These are phyloP conservation scores for Dunckerocampus dactyliophorus DNA, from an alignment of 2,113 vertebrate species.

Conservation along the genomic window DNA sequence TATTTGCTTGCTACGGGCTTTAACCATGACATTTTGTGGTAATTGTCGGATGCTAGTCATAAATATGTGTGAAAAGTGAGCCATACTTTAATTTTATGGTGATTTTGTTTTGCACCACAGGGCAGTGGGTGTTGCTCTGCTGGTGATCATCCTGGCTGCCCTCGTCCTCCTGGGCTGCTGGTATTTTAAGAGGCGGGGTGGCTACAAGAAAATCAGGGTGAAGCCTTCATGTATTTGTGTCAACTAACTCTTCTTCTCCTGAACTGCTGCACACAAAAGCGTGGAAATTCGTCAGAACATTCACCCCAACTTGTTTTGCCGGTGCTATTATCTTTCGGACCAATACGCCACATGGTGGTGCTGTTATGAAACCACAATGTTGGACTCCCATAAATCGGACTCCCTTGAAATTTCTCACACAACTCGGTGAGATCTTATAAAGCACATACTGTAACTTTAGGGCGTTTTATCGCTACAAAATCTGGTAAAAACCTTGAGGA, in stretches of 20 bases:
- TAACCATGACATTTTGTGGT: background rate
- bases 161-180: conserved; percentile 86
- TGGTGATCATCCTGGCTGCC: conserved; percentile 80
- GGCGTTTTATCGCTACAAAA: no score
- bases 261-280: background rate
- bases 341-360: no score
- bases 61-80: no score
- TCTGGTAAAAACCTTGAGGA: no score
- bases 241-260: no score
- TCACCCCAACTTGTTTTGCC: no score
- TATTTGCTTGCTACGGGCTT: background rate
- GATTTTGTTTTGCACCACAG: conserved; percentile 63
- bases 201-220: conserved; percentile 85
- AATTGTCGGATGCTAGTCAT: background rate
- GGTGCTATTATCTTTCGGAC: no score
- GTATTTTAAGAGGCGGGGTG: conserved; percentile 84
- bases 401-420: no score
- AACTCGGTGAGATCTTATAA: no score
- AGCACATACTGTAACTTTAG: no score
- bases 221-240: conserved; percentile 25
- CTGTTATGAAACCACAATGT: no score
- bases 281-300: background rate
- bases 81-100: background rate
- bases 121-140: conserved; percentile 82
- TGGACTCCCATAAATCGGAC: no score